Conservation (phyloP, 35 echinoderm and acorn worm genomes). For the Anneissia japonica region DNA sequence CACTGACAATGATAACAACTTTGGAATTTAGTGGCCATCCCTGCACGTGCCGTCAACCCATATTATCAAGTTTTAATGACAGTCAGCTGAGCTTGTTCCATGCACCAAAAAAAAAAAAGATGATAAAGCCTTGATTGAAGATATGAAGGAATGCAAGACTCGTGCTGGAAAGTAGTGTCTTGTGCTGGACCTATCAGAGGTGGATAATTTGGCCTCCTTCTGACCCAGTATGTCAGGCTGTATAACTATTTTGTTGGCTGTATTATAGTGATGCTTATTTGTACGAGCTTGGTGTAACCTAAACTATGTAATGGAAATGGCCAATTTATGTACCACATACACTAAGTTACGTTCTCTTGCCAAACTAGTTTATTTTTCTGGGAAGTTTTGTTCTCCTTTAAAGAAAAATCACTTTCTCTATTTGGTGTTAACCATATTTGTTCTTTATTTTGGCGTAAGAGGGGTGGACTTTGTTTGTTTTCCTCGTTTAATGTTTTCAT, state of each 20-base stretch:
- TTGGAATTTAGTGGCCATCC: neutral
- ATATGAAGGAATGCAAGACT: neutral
- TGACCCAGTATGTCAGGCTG: neutral
- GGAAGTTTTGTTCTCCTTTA: no score
- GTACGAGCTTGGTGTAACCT: neutral
- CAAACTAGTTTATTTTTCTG: neutral
- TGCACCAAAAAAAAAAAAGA: neutral
- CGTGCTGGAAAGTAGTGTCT: neutral
- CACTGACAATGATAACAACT: neutral
- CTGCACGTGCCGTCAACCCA: neutral
- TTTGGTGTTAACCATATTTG: no score
- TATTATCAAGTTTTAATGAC: neutral
- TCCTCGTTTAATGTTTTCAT: no score
- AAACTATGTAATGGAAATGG: neutral
- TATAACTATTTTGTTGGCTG: no score
- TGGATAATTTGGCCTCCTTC: neutral
- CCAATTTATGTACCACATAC: neutral
- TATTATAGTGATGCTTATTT: neutral
- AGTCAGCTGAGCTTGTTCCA: neutral
- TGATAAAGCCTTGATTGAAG: neutral
- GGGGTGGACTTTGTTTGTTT: no score
- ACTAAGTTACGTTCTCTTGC: no score
- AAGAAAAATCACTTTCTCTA: no score
- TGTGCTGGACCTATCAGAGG: neutral
- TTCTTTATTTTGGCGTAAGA: no score